Percentiles rank a stretch among this genome's conserved stretches.
phyloP scores from a whole-genome alignment of 2,797 vertebrate genomes.

The Vespertilio murinus region DNA sequence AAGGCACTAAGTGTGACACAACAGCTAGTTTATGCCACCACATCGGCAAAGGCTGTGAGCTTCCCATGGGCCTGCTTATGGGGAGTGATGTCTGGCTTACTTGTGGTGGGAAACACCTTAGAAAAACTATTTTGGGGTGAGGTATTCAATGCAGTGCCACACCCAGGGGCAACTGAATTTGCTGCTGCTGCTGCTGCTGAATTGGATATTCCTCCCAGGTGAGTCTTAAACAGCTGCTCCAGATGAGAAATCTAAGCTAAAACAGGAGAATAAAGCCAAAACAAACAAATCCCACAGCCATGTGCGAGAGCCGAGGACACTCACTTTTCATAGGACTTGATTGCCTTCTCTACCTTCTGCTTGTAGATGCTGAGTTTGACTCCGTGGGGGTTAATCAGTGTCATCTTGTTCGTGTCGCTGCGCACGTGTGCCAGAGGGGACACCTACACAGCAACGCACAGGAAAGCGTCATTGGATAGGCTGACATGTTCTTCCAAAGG shows the following conservation, averaged over 20 bases:
- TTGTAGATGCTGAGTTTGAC: slow-evolving; percentile 86
- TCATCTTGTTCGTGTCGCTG: slow-evolving; percentile 77
- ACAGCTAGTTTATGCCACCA: not conserved
- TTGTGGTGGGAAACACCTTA: not conserved
- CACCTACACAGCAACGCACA: slow-evolving; percentile 75
- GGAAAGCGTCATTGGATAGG: slow-evolving; percentile 51
- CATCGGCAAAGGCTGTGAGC: not conserved
- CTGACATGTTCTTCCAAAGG: not conserved
- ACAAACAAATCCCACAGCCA: not conserved
- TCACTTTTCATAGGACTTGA: slow-evolving; percentile 87
- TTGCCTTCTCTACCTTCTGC: slow-evolving; percentile 83
- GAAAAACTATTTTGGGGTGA: not conserved
- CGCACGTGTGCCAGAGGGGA: slow-evolving; percentile 81
- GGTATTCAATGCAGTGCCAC: not conserved
- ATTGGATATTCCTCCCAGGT: not conserved
- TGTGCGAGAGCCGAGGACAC: slow-evolving; percentile 22
- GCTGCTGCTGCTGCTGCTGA: not conserved
- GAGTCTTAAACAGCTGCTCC: not conserved
- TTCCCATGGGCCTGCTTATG: not conserved
- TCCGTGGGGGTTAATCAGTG: slow-evolving; percentile 86
- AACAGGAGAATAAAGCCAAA: not conserved
- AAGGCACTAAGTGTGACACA: not conserved
- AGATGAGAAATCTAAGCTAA: not conserved
- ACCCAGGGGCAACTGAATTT: not conserved
- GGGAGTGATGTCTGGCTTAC: not conserved